Base-by-base conservation (phyloP, 2,797 vertebrate genomes). In the Phylloscopus collybita region DNA sequence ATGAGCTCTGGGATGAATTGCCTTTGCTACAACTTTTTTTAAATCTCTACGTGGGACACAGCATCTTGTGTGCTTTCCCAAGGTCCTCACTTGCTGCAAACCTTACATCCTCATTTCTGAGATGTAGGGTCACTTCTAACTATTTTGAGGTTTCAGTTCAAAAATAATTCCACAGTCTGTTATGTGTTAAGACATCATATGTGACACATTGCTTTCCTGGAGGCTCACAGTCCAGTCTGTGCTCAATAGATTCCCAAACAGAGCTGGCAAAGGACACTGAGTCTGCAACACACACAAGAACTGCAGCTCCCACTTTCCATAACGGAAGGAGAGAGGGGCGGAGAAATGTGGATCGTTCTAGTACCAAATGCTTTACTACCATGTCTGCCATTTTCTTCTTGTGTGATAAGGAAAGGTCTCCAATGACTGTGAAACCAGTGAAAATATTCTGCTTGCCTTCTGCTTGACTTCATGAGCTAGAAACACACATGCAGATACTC, bases 311-410 rank as follows among this genome's bases (percentile, higher is more conserved):
- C 11, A 4, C 20, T 44, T 65, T 82, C 38, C 7, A 3, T 23
- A 36, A 34, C 0, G 2, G 15, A 90, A 59, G 38, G 18, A 66
- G 81, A 26, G n/a, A 76, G 11, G 22, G 50, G 6, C 1, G 1
- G 23, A 70, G 21, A 78, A 60, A 62, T 0, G 0, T 20, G 3
- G 75, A 54, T 14, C 8, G 27, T 17, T 29, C 23, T 27, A 16
- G 29, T 54, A 36, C 12, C 50, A 65, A 74, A 26, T 25, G 16
- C 25, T 83, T 90, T 45, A 45, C 25, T 34, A n/a, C 12, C 17
- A 4, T 27, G 10, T 38, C 67, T 76, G 27, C 26, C 64, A 42
- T 12, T 9, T 76, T 20, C 47, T 83, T 89, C 38, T 34, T 34
- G 9, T n/a, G 20, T 22, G 21, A 16, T 45, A 16, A 71, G 25